Evolutionary conservation across 2,113 vertebrate species (phyloP), one percentile per base, ranked within the genome.

Genomic region (Caretta caretta): DNA sequence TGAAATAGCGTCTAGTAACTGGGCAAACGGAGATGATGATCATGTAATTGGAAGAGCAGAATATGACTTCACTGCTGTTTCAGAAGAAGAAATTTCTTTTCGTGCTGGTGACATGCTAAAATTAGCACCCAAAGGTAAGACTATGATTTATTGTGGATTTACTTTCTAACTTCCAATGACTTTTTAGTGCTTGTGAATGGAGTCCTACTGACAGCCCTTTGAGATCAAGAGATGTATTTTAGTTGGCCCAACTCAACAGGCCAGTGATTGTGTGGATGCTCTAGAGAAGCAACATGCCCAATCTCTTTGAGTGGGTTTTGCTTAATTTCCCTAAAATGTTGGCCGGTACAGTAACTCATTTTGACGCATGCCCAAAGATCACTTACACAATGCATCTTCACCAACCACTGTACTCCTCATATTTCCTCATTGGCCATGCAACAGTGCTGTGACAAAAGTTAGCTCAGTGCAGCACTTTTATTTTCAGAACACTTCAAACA

Each of bases 41-140:
- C 99, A 99, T 38, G 99, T 99, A 27, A 99, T 99, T 89, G 99
- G 99, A 94, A 99, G 99, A 98, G 99, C 98, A 50, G 99, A 99
- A 94, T 99, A 99, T 80, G 99, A 99, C 94, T 99, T 99, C 94
- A 97, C 16, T 82, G 99, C 99, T 8, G 97, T 99, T 8, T 99
- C 99, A 59, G 99, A 99, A 97, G 99, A 99, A 97, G 99, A 99
- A 98, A 98, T 99, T 96, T 99, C 99, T 93, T 93, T 99, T 94
- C 98, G 95, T 94, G 98, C 99, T 83, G 99, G 99, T 97, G 99
- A 99, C 95, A 98, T 99, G 98, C 98, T 99, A 12, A 99, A 98
- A 98, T 98, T 99, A 49, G 99, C 99, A 81, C 99, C 99, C 25
- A 99, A 99, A 99, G 99, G 99, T 99, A 97, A 97, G 24, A 29